These are phyloP conservation scores for Spodoptera exigua DNA, from an alignment of 2,888 invertebrate species.

Conservation along the genomic window DNA sequence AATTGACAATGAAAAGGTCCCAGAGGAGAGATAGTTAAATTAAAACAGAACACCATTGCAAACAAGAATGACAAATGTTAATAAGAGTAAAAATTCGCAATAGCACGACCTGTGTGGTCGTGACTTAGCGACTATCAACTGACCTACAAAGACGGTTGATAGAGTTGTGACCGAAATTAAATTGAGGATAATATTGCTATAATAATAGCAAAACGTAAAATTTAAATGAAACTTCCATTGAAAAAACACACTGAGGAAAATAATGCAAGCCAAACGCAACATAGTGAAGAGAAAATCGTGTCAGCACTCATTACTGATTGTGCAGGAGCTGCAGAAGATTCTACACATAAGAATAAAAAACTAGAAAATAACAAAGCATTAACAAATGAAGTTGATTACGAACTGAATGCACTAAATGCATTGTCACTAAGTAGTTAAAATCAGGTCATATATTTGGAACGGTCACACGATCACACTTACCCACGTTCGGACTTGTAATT, in stretches of 20 bases:
- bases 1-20: no score
- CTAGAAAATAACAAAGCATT: neutral
- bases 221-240: neutral
- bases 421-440: constrained; percentile 31
- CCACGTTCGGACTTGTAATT: constrained; percentile 48
- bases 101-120: neutral
- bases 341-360: no score
- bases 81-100: neutral
- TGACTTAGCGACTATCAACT: constrained; percentile 5
- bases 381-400: neutral
- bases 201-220: no score
- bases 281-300: no score
- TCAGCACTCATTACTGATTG: no score
- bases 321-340: no score
- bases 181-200: neutral
- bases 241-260: neutral
- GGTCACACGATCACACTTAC: constrained; percentile 50
- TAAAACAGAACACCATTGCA: neutral
- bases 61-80: neutral
- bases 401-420: constrained; percentile 21
- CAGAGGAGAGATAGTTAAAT: neutral
- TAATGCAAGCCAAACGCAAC: neutral
- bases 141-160: constrained; percentile 3
- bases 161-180: neutral
- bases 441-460: constrained; percentile 48